Base-by-base conservation (phyloP, 2,888 invertebrate genomes). In the Drosophila austrosaltans region DNA sequence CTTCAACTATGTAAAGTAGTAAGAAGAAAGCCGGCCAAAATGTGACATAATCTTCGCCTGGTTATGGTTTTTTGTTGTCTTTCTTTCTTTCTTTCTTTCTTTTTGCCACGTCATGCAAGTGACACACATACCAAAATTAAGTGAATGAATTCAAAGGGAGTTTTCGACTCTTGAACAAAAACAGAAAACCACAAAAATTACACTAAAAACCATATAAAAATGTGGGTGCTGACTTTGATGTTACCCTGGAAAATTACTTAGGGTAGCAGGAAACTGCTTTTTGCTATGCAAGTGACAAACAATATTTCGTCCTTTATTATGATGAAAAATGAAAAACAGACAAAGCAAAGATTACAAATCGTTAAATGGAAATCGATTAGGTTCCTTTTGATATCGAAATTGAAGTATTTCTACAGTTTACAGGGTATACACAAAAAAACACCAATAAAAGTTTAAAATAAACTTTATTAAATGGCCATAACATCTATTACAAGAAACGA, bases 391-490 rank as follows among this genome's bases (percentile, higher is more conserved):
- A 8, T 8, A 36, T 8, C 0, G 8, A 36, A 36, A 10, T 4
- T 28, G 2, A 36, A 8, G 5, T 42, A 16, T 6, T 20, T 16
- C 6, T 6, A 6, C 20, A 6, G 16, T 2, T 44, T 44, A 20
- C 6, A 20, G 20, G 44, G 44, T 44, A 44, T n/a, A 16, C 16
- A 16, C 16, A 30, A 0, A 25, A 32, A 68, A 36, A 6, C 10
- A 57, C 56, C 0, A 16, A 16, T 0, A 6, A 40, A 66, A 66
- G 58, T 67, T 40, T 32, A 66, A 79, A 77, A 79, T 77, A 69
- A 76, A 76, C 69, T 84, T 84, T 66, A 77, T 72, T 73, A 72
- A 73, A 68, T 5, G 5, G 30, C 30, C 30, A 30, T 5, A 30
- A 30, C 30, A 30, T 30, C 66, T 70, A 69, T 57, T 57, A 59